A percentile compares a stretch with the other conserved stretches of the same genome.
phyloP scores from a whole-genome alignment of 1,140 invertebrate genomes.

The Drosophila tristis region DNA sequence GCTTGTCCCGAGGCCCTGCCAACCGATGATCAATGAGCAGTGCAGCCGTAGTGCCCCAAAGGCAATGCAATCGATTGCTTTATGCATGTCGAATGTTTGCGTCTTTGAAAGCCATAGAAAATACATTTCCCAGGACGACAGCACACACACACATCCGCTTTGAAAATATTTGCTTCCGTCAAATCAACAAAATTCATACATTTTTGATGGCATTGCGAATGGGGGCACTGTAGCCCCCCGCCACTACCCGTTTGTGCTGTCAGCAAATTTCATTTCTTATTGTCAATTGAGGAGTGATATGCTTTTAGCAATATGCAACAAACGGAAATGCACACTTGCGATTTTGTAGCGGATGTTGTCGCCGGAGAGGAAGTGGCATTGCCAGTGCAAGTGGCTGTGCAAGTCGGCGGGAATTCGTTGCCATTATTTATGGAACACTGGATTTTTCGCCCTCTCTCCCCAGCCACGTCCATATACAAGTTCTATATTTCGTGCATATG shows the following conservation, averaged over 20 bases:
- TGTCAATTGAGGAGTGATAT: slow-evolving; percentile 66
- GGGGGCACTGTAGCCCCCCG: slow-evolving; percentile 36
- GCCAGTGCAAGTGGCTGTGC: slow-evolving; percentile 1
- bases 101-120: slow-evolving; percentile 24
- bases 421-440: slow-evolving; percentile 57
- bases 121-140: slow-evolving; percentile 29
- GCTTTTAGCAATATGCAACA: slow-evolving; percentile 58
- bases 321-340: slow-evolving; percentile 64
- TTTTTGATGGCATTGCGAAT: slow-evolving; percentile 69
- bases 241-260: slow-evolving; percentile 20
- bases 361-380: slow-evolving; percentile 42
- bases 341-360: slow-evolving; percentile 55
- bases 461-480: background rate
- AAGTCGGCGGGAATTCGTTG: slow-evolving; percentile 39
- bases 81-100: slow-evolving; percentile 41
- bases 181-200: slow-evolving; percentile 77
- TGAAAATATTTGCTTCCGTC: slow-evolving; percentile 76
- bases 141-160: slow-evolving; percentile 50
- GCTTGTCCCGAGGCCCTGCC: slow-evolving; percentile 1
- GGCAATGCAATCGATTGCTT: slow-evolving; percentile 31
- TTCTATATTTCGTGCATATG: background rate
- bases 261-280: slow-evolving; percentile 65
- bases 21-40: slow-evolving; percentile 27
- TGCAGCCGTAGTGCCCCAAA: background rate
- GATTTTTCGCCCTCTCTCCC: background rate